A percentile compares a stretch with the other conserved stretches of the same genome.
phyloP scores from a whole-genome alignment of 2,888 invertebrate species.

The Romanomermis culicivorax region DNA sequence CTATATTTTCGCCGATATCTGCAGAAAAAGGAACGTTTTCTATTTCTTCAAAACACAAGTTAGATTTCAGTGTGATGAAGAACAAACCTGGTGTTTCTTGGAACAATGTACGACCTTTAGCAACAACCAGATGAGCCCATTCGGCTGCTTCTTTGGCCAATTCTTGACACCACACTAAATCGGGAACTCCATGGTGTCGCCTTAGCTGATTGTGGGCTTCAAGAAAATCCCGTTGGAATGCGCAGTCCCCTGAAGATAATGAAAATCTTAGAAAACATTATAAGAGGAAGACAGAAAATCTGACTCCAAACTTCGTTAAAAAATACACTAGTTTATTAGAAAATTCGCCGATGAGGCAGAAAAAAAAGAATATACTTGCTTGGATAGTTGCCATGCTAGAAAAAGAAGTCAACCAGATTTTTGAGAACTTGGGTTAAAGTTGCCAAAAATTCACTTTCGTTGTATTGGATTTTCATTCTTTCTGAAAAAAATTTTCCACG shows the following conservation, averaged over 20 bases:
- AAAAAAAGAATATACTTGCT: no score
- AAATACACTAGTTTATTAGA: no score
- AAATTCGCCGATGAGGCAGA: no score
- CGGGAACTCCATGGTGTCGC: conserved; percentile 18
- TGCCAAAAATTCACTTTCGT: no score
- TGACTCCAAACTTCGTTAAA: no score
- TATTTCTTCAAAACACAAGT: neutral
- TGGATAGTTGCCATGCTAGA: no score
- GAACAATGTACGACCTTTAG: conserved; percentile 23
- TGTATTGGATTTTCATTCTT: no score
- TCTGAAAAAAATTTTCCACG: no score
- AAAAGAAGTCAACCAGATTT: no score
- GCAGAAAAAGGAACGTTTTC: neutral
- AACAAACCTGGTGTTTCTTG: conserved; percentile 22
- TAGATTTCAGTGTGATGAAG: neutral
- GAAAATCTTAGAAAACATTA: no score
- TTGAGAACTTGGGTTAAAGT: no score
- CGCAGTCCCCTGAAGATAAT: conserved; percentile 20
- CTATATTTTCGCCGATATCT: conserved; percentile 26
- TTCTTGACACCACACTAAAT: conserved; percentile 23
- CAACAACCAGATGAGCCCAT: conserved; percentile 25
- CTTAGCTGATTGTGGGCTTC: conserved; percentile 24
- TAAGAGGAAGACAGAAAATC: no score
- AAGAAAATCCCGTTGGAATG: conserved; percentile 25
- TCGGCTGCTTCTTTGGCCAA: conserved; percentile 24